Evolutionary conservation across 2,888 invertebrate genomes (phyloP), one percentile per base, ranked within the genome.

Genomic region (Lymantria dispar): DNA sequence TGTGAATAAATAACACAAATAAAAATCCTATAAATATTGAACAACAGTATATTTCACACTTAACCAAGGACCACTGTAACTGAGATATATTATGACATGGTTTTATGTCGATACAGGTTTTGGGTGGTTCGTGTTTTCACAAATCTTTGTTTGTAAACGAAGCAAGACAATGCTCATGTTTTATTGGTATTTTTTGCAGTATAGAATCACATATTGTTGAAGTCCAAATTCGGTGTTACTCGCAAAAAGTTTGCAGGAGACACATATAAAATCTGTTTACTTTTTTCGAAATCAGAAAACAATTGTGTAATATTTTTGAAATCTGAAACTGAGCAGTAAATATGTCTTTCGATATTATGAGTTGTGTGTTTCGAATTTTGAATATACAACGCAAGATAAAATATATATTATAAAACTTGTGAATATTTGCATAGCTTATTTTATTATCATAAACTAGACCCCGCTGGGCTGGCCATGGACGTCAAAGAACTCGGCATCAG

Each of bases 21-120:
- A 88, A 89, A 89, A 87, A 72, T 76, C 80, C 76, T 86, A 87
- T 90, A 90, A 87, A 90, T 88, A 89, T 89, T 86, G 86, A 87
- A 83, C 82, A 80, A 74, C 74, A 80, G 82, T 86, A 89, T 87
- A 88, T 86, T 89, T 90, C 87, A 89, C 90, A 90, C 90, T 90
- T 85, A 78, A 77, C 77, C 60, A 60, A 64, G 77, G 78, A 76
- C 72, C 71, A 54, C 70, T 55, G 76, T 84, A 86, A 85, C 83
- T 77, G 76, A 85, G 85, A 88, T 89, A 86, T 87, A 87, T 86
- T 87, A 86, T 87, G 85, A 86, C 85, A 72, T 61, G 75, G 64
- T 74, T 76, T 73, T 81, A 75, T 80, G 76, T 78, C 78, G 78
- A 79, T 73, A 70, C 72, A 62, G 68, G 78, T 78, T 81, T 85